Percentiles rank a stretch among this genome's conserved stretches.
phyloP scores from a whole-genome alignment of 2,113 vertebrate genomes.

The Muntiacus reevesi region DNA sequence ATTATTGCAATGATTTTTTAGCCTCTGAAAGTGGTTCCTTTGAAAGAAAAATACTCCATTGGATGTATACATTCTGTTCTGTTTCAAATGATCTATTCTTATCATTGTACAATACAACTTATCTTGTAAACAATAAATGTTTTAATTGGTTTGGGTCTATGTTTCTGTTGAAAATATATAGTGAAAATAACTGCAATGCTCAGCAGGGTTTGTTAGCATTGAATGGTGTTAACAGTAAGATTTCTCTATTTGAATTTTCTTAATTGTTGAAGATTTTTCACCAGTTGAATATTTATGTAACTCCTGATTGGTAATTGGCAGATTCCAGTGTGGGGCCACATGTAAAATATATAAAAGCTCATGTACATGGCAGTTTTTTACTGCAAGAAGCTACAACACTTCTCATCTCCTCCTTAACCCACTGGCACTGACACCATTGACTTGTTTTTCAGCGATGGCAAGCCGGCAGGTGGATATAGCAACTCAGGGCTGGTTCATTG shows the following conservation, averaged over 20 bases:
- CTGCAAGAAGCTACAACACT: neutral
- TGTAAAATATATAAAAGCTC: neutral
- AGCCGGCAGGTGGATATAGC: slow-evolving; percentile 97
- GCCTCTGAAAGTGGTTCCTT: slow-evolving; percentile 29
- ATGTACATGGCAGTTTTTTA: neutral
- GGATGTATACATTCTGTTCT: slow-evolving; percentile 49
- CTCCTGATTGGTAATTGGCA: neutral
- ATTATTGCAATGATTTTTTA: neutral
- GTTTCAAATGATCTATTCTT: slow-evolving; percentile 38
- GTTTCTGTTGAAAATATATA: neutral
- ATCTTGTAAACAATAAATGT: neutral
- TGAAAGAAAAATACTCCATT: slow-evolving; percentile 64
- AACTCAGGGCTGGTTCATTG: slow-evolving; percentile 99
- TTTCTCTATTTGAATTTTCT: slow-evolving; percentile 45
- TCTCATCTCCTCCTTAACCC: neutral
- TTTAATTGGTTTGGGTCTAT: slow-evolving; percentile 5
- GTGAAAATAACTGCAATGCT: neutral
- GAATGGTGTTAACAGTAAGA: neutral
- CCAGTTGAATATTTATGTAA: neutral
- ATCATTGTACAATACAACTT: neutral
- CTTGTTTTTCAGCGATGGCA: slow-evolving; percentile 88
- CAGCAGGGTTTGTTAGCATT: neutral
- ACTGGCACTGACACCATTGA: neutral
- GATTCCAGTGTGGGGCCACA: neutral
- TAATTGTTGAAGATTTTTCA: neutral